Conservation (phyloP, 2,888 invertebrate species). For the Trichacis sp. region DNA sequence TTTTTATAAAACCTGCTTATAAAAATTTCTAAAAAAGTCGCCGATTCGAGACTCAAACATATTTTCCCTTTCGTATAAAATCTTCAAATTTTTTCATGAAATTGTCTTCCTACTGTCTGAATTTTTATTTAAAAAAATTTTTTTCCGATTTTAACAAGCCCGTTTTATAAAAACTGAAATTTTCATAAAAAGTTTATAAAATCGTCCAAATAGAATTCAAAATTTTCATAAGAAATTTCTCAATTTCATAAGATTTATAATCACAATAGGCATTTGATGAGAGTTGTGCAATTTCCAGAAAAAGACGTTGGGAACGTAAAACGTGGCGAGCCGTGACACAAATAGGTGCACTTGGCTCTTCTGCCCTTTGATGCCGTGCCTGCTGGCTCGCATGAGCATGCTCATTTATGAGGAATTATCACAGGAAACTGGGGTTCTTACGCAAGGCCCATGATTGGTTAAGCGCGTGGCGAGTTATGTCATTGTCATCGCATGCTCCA, state of each 20-base stretch:
- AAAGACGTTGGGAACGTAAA: background rate
- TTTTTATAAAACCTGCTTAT: too few species aligned
- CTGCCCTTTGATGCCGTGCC: slow-evolving; percentile 14
- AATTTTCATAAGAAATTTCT: too few species aligned
- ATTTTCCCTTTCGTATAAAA: too few species aligned
- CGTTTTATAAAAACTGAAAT: background rate
- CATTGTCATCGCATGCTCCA: slow-evolving; percentile 31
- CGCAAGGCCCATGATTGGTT: slow-evolving; percentile 33
- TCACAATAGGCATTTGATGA: too few species aligned
- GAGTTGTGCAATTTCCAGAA: slow-evolving; percentile 1
- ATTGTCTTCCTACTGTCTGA: too few species aligned
- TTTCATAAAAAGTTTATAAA: background rate
- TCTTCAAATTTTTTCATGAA: too few species aligned
- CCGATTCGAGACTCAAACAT: too few species aligned
- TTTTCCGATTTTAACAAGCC: too few species aligned
- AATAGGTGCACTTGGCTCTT: slow-evolving; percentile 14
- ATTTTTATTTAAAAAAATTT: too few species aligned
- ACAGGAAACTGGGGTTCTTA: slow-evolving; percentile 41
- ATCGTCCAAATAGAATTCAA: too few species aligned
- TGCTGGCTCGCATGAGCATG: slow-evolving; percentile 25
- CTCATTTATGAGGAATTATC: slow-evolving; percentile 43
- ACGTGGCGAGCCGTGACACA: slow-evolving; percentile 10
- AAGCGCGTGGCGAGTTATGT: slow-evolving; percentile 22
- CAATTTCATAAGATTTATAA: too few species aligned
- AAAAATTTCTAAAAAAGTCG: too few species aligned